Percentiles rank a stretch among this genome's conserved stretches.
Evolutionary conservation across 2,113 vertebrate species (phyloP).

Genomic region (Seriola quinqueradiata): DNA sequence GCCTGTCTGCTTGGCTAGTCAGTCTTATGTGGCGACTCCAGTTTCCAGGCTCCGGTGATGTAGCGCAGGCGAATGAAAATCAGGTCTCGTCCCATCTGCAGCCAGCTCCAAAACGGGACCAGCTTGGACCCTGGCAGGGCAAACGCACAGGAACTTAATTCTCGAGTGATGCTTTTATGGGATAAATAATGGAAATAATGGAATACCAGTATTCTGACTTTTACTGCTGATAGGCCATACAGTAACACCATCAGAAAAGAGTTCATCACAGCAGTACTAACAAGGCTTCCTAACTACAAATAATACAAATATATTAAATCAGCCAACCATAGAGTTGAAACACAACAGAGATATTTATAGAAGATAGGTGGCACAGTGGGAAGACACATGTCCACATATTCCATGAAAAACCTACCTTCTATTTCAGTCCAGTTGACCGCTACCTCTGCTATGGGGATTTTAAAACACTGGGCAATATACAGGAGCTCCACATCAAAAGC

Average conservation of each 20-base stretch:
- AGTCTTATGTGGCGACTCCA: conserved; percentile 86
- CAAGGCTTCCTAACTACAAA: not conserved
- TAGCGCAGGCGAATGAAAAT: conserved; percentile 96
- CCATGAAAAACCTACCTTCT: conserved; percentile 86
- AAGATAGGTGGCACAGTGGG: conserved; percentile 3
- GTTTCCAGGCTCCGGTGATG: conserved; percentile 94
- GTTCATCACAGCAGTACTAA: not conserved
- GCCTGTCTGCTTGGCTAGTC: conserved; percentile 83
- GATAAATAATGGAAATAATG: not conserved
- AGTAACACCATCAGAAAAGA: not conserved
- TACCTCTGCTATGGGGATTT: conserved; percentile 95
- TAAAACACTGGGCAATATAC: conserved; percentile 93
- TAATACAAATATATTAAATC: not conserved
- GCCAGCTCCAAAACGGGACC: conserved; percentile 99
- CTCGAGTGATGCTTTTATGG: not conserved
- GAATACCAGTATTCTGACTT: not conserved
- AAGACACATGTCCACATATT: conserved; percentile 44
- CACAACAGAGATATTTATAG: conserved; percentile 45
- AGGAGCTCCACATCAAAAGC: conserved; percentile 98
- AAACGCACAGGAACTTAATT: conserved; percentile 17
- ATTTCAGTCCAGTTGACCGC: conserved; percentile 99
- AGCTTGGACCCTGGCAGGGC: conserved; percentile 92
- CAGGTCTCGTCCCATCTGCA: conserved; percentile 97
- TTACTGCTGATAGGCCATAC: not conserved
- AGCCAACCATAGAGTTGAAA: conserved; percentile 2